Evolutionary conservation across 2,888 invertebrate species (phyloP), one percentile per base, ranked within the genome.

Genomic region (Hemithea aestivaria): DNA sequence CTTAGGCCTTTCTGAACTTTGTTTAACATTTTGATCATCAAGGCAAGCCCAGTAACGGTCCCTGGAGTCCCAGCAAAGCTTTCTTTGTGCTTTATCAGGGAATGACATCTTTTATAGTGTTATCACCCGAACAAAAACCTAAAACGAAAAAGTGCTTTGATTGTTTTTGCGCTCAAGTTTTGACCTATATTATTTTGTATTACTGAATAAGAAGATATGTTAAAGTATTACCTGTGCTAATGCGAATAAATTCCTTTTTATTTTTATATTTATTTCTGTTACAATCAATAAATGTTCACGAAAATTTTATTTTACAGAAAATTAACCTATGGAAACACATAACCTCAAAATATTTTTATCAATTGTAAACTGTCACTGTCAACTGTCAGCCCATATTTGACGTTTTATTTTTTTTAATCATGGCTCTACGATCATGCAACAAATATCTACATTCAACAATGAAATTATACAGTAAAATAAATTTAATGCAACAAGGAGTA

Each of bases 31-130:
- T 51, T 89, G 85, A 47, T 89, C 85, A 72, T 95, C 94, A 58
- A 98, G 87, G 78, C 98, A 98, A 60, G 93, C 91, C 96, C 97
- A 98, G 75, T 94, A 96, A 35, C 89, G 88, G 82, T 98, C 97
- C 63, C 96, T 90, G 48, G 93, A 89, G 51, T 88, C 87, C 96
- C 97, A 97, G 81, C 98, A 98, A 63, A 89, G 87, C 66, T 91
- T 89, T 56, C 95, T 91, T 67, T 93, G 91, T 55, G 91, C 90
- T 90, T 92, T 96, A 61, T 89, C 90, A 43, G 94, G 94, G 79
- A 94, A 96, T 66, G 94, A 93, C 95, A 95, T 95, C 62, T 69
- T 63, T 73, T 56, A 49, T 4, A 16, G 49, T 47, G 48, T 39
- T 51, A 44, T 29, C 44, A 40, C 44, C 49, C 51, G 41, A 51